Evolutionary conservation across 2,888 invertebrate species (phyloP).

Genomic region (Tinea trinotella): DNA sequence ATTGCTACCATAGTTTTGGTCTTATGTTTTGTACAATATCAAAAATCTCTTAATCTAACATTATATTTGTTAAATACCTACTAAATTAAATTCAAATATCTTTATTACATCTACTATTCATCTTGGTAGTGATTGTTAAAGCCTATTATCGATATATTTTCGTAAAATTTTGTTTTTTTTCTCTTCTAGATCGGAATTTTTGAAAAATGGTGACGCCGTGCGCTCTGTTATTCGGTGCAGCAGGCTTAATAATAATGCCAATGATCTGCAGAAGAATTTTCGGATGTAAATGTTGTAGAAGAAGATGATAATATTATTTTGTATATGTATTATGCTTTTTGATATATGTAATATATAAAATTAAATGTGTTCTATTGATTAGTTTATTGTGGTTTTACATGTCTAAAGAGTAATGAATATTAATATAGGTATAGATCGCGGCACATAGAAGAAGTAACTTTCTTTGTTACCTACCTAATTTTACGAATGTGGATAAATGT

Average conservation of each 20-base stretch:
- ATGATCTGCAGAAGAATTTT: slow-evolving; percentile 4
- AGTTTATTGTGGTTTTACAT: too few relatives aligned
- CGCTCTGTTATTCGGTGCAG: neutral
- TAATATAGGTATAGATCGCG: too few relatives aligned
- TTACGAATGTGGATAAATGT: too few relatives aligned
- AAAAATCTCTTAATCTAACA: neutral
- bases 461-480: too few relatives aligned
- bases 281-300: neutral
- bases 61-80: too few relatives aligned
- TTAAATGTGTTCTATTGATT: too few relatives aligned
- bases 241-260: slow-evolving; percentile 15
- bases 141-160: slow-evolving; percentile 23
- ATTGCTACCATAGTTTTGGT: slow-evolving; percentile 4
- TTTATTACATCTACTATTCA: too few relatives aligned
- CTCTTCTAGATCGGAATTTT: slow-evolving; percentile 17
- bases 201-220: slow-evolving; percentile 5
- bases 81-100: slow-evolving; percentile 23
- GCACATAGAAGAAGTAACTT: too few relatives aligned
- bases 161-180: slow-evolving; percentile 40
- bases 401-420: too few relatives aligned
- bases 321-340: too few relatives aligned
- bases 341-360: too few relatives aligned
- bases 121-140: slow-evolving; percentile 30
- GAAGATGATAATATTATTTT: too few relatives aligned
- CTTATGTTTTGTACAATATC: neutral